Base-by-base conservation (phyloP, 2,113 vertebrate species). In the Varanus komodoensis region DNA sequence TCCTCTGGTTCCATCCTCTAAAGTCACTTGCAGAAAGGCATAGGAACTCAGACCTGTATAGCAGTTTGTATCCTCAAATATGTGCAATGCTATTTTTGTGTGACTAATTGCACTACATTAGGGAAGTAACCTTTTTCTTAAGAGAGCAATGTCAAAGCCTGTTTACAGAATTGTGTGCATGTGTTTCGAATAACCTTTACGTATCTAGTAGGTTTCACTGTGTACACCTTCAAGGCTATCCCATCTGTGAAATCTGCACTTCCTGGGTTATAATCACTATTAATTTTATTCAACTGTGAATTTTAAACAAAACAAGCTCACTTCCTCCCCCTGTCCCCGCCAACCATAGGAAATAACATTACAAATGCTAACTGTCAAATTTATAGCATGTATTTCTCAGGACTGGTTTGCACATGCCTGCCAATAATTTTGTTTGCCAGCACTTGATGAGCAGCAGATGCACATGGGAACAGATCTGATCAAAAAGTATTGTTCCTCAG, bases 1-100 rank as follows among this genome's bases (percentile, higher is more conserved):
- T 88, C 50, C 84, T 92, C 15, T 88, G 84, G 29, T 67, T 93
- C 67, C 68, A 32, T 54, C 74, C 15, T 73, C 92, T 87, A 91
- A 78, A 93, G 77, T 48, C 82, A 85, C 54, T 84, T 87, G 74
- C n/a, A 90, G 74, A 93, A 34, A 44, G 50, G 61, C 32, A 90
- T 27, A 61, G 74, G 52, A 57, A 93, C 84, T 48, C 6, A 52
- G 86, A 80, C 5, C 19, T 84, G 29, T 82, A 29, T 38, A 82
- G 93, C 77, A n/a, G 25, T 0, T 71, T 82, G 71, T 57, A 73
- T 82, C n/a, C n/a, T 73, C n/a, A 73, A 71, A 27, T 57, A 88
- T 69, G 68, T 80, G 68, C 23, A 34, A 68, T 88, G 87, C 78
- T 88, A 82, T 82, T 88, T 82, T 57, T 82, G 67, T 57, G 68